Evolutionary conservation across 2,888 invertebrate species (phyloP), one percentile per base, ranked within the genome.

Genomic region (Selenia dentaria): DNA sequence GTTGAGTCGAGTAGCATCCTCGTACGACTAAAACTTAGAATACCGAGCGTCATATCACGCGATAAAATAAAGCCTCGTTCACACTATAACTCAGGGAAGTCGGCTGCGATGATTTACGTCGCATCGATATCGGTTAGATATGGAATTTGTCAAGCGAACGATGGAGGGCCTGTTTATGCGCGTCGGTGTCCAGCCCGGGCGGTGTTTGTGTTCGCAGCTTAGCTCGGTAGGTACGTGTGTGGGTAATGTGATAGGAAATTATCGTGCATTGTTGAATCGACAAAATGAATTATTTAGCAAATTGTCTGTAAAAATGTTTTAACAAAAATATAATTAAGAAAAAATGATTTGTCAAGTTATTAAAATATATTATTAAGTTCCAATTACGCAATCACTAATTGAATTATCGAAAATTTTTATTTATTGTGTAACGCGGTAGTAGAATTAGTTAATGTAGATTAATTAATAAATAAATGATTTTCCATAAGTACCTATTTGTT

Each of bases 51-150:
- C 22, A 22, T 22, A 22, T n/a, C 14, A n/a, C n/a, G 24, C 25
- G 13, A 35, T 54, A 43, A 63, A 55, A 59, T 59, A 62, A 63
- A 58, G 64, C 62, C 52, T 29, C 44, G 54, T 57, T 54, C 60
- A 61, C 62, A 64, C 59, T 54, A 58, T 60, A 67, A 62, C 58
- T 59, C 57, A 57, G 35, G 26, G 24, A 47, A 27, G 8, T 33
- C 33, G 8, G 24, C 34, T 6, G 36, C 45, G 43, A 59, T 83
- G 84, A 87, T 85, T 85, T 86, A 88, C 78, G 66, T 67, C 57
- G 62, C 75, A 70, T 83, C 87, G 84, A 86, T 85, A 84, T 81
- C 82, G 72, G 80, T 77, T 82, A 82, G 86, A 84, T 82, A 79
- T 68, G 83, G 74, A 82, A 86, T 88, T 88, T 87, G 87, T 88